Conservation (phyloP, 2,888 invertebrate genomes). For the Euplagia quadripunctaria region DNA sequence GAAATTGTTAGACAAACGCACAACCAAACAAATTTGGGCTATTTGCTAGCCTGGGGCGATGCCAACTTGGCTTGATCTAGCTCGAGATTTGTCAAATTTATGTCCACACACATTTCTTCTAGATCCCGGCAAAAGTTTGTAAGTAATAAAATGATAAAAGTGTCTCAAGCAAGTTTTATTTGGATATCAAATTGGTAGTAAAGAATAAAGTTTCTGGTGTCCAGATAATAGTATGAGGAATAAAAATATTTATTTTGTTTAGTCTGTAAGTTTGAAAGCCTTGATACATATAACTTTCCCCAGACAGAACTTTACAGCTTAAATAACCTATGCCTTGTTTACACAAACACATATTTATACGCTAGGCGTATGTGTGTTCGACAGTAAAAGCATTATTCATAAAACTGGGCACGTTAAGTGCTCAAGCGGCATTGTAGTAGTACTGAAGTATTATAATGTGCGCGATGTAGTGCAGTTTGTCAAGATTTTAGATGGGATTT, state of each 20-base stretch:
- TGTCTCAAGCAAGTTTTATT: constrained; percentile 38
- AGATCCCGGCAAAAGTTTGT: constrained; percentile 34
- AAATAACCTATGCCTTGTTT: background rate
- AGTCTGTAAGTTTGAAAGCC: background rate
- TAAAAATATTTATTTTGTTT: constrained; percentile 38
- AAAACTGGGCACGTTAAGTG: no score
- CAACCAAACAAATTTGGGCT: constrained; percentile 44
- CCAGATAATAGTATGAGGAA: constrained; percentile 25
- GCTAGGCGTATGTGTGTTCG: no score
- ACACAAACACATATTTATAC: no score
- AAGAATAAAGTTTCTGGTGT: constrained; percentile 38
- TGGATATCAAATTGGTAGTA: constrained; percentile 37
- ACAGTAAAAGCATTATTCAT: no score
- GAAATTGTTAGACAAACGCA: constrained; percentile 46
- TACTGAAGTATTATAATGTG: no score
- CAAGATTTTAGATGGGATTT: no score
- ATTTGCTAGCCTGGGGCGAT: constrained; percentile 47
- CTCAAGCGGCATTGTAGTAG: no score
- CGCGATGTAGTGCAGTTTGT: no score
- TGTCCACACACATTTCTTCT: constrained; percentile 48
- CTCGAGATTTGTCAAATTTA: constrained; percentile 46
- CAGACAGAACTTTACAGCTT: background rate
- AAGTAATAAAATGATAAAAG: constrained; percentile 51
- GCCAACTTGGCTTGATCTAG: constrained; percentile 51
- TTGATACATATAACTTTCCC: background rate